Evolutionary conservation across 2,888 invertebrate genomes (phyloP), one percentile per base, ranked within the genome.

Genomic region (Mylabris sibirica): DNA sequence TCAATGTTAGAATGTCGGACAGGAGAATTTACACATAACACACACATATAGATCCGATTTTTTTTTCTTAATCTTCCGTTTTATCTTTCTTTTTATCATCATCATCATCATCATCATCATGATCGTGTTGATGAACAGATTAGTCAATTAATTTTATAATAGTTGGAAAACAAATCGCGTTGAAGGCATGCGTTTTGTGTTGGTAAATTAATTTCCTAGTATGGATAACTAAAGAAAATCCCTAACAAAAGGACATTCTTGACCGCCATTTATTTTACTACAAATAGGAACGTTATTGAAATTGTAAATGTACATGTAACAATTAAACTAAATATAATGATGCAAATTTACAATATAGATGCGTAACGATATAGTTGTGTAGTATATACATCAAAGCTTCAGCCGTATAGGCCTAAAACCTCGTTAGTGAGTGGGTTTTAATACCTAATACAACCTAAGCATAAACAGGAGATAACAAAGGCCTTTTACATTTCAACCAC

Each of bases 391-490:
- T 78, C 78, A 79, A 78, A 76, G 78, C 76, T 78, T 74, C 75
- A 76, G 70, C 73, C 8, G 30, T 30, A 30, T 30, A 75, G 78
- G 77, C 76, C 77, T 73, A 75, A 79, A 49, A 79, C 76, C 77
- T 80, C 77, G 76, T 77, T 76, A 75, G 70, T 67, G 71, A 71
- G 70, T 69, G 72, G 30, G 59, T 34, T 53, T 44, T 35, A 17
- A n/a, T n/a, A n/a, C n/a, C n/a, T 66, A 72, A 72, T 69, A 64
- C 64, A 63, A 64, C 63, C 60, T 66, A 30, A 80, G 79, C 78
- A 78, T 77, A 78, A 80, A 78, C 78, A 75, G 74, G 72, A 75
- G 71, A 70, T 68, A 76, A 80, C 79, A 79, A 80, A 79, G 79
- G 49, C 20, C 20, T 49, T 77, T 70, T 72, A 74, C 77, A 79